Evolutionary conservation across 2,113 vertebrate genomes (phyloP).

Genomic region (Capreolus pygargus): DNA sequence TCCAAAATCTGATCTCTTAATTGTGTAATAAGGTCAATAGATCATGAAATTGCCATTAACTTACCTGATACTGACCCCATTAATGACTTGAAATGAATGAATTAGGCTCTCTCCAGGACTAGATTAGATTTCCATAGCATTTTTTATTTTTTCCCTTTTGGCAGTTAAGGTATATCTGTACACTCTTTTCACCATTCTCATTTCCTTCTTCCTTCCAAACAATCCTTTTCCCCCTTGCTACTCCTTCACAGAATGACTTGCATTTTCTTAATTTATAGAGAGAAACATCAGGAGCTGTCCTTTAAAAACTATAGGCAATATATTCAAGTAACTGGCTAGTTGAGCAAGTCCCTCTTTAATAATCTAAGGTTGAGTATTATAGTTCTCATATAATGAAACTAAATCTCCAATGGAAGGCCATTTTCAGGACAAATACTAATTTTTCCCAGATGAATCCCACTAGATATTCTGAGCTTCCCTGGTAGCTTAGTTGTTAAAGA

Average conservation of each 20-base stretch:
- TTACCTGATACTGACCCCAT: not conserved
- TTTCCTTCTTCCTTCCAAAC: not conserved
- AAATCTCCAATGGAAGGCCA: not conserved
- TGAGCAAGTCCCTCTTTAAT: not conserved
- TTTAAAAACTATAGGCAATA: not conserved
- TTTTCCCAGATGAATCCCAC: not conserved
- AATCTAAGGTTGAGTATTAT: not conserved
- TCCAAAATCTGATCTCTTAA: slow-evolving; percentile 42
- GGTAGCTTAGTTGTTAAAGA: no score
- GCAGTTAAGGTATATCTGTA: not conserved
- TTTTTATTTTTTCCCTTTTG: not conserved
- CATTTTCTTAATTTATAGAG: not conserved
- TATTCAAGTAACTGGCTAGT: not conserved
- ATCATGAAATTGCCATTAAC: not conserved
- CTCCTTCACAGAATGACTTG: not conserved
- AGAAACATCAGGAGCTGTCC: not conserved
- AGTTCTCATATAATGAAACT: not conserved
- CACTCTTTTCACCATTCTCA: not conserved
- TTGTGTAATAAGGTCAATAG: slow-evolving; percentile 47
- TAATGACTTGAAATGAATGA: slow-evolving; percentile 3
- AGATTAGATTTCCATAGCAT: not conserved
- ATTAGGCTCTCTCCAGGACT: not conserved
- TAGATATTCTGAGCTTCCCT: not conserved
- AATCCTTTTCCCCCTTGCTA: not conserved
- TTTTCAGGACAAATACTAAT: not conserved